Conservation (phyloP, 1,140 invertebrate genomes). For the Thereuonema tuberculata region DNA sequence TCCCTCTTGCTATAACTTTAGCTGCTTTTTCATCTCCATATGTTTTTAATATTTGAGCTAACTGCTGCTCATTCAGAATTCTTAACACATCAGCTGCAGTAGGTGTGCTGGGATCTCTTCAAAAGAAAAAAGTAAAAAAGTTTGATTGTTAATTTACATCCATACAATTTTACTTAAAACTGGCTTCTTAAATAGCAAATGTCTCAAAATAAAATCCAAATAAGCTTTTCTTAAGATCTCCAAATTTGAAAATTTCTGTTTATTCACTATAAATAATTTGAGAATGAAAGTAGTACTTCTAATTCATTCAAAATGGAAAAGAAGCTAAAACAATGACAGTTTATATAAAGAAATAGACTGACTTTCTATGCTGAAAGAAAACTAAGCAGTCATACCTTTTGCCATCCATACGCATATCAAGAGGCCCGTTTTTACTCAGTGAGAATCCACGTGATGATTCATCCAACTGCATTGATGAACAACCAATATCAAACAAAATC, state of each 20-base stretch:
- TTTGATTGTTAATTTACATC: too few relatives aligned
- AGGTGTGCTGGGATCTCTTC: constrained; percentile 43
- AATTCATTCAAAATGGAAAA: too few relatives aligned
- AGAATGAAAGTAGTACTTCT: too few relatives aligned
- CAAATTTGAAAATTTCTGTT: not conserved
- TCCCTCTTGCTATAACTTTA: constrained; percentile 69
- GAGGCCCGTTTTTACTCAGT: constrained; percentile 60
- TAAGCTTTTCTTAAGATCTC: constrained; percentile 1
- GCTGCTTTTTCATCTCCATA: constrained; percentile 86
- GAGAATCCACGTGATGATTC: constrained; percentile 67
- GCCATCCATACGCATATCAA: constrained; percentile 94
- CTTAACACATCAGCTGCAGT: constrained; percentile 77
- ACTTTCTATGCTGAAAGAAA: too few relatives aligned
- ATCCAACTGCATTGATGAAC: constrained; percentile 91
- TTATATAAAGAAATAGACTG: too few relatives aligned
- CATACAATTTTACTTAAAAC: not conserved
- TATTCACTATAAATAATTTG: too few relatives aligned
- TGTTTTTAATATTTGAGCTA: constrained; percentile 64
- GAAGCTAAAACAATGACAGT: too few relatives aligned
- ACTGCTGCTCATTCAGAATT: constrained; percentile 54
- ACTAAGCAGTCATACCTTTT: constrained; percentile 39
- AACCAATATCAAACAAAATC: constrained; percentile 86
- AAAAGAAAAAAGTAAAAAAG: too few relatives aligned
- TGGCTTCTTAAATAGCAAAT: not conserved
- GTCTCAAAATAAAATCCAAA: not conserved